phyloP scores from a whole-genome alignment of 2,797 vertebrate genomes.

The Phrynocephalus forsythii region DNA sequence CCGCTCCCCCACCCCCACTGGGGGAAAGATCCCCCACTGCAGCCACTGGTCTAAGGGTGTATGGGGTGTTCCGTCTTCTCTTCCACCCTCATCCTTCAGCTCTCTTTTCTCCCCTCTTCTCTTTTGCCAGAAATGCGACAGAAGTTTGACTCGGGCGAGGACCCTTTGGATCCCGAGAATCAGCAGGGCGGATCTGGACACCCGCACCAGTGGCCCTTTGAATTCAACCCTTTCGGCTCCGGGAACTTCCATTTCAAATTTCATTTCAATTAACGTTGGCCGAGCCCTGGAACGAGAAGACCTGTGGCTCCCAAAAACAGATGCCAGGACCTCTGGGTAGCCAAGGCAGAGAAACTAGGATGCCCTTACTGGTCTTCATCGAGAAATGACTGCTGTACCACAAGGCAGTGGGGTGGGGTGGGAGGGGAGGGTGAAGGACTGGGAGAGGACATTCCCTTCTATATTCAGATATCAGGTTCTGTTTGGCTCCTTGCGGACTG shows the following conservation, averaged over 20 bases:
- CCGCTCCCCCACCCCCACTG: too few relatives aligned
- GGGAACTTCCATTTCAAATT: constrained; percentile 89
- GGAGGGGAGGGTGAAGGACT: too few relatives aligned
- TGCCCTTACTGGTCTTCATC: background rate
- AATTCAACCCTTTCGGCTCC: constrained; percentile 87
- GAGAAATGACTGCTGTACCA: background rate
- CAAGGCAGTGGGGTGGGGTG: too few relatives aligned
- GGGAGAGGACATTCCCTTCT: background rate
- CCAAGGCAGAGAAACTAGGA: too few relatives aligned
- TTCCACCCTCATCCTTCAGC: too few relatives aligned
- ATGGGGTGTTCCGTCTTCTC: background rate
- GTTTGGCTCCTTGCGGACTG: background rate
- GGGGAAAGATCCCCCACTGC: too few relatives aligned
- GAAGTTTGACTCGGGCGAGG: constrained; percentile 87
- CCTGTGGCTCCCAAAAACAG: background rate
- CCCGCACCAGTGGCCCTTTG: constrained; percentile 83
- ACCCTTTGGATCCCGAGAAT: constrained; percentile 87
- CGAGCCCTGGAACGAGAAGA: background rate
- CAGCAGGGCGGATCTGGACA: constrained; percentile 82
- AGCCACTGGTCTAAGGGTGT: background rate
- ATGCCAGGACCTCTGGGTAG: background rate
- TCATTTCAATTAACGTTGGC: constrained; percentile 79
- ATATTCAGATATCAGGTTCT: background rate
- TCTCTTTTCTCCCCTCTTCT: too few relatives aligned
- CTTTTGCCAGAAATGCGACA: constrained; percentile 83